Percentiles rank a stretch among this genome's conserved stretches.
Conservation (phyloP, 2,888 invertebrate genomes). For the Phaedon cochleariae region DNA sequence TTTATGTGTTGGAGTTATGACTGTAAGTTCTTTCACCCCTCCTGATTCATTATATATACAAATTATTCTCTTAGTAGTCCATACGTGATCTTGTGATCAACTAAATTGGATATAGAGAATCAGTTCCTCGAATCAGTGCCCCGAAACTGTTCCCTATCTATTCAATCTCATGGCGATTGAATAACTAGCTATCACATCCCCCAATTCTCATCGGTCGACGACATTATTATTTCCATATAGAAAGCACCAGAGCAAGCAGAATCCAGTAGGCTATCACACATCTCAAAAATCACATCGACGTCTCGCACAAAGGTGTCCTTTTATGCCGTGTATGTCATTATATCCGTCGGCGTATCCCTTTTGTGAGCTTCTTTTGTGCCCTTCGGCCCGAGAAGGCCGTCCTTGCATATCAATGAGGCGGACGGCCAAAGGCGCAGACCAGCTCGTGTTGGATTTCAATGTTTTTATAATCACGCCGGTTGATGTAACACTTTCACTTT, state of each 20-base stretch:
- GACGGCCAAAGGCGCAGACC: conserved; percentile 44
- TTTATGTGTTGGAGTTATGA: no score
- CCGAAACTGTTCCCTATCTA: no score
- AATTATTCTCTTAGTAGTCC: no score
- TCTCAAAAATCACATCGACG: conserved; percentile 55
- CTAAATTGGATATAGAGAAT: no score
- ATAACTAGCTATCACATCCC: no score
- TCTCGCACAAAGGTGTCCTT: conserved; percentile 56
- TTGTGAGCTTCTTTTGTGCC: conserved; percentile 59
- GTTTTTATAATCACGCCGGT: conserved; percentile 62
- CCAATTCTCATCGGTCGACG: conserved; percentile 15
- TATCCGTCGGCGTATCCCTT: conserved; percentile 57
- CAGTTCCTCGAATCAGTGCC: no score
- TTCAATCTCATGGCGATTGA: no score
- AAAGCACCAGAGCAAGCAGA: conserved; percentile 34
- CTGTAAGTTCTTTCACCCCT: no score
- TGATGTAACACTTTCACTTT: conserved; percentile 58
- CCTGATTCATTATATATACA: no score
- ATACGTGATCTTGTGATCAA: no score
- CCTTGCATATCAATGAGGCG: conserved; percentile 62
- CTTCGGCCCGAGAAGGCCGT: conserved; percentile 55
- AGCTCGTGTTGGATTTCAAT: conserved; percentile 55
- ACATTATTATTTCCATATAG: conserved; percentile 34
- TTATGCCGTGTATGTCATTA: conserved; percentile 57
- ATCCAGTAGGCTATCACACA: conserved; percentile 26